A percentile compares a stretch with the other conserved stretches of the same genome.
These are phyloP conservation scores for Columba janthina DNA, from an alignment of 2,113 vertebrate genomes.

Conservation along the genomic window DNA sequence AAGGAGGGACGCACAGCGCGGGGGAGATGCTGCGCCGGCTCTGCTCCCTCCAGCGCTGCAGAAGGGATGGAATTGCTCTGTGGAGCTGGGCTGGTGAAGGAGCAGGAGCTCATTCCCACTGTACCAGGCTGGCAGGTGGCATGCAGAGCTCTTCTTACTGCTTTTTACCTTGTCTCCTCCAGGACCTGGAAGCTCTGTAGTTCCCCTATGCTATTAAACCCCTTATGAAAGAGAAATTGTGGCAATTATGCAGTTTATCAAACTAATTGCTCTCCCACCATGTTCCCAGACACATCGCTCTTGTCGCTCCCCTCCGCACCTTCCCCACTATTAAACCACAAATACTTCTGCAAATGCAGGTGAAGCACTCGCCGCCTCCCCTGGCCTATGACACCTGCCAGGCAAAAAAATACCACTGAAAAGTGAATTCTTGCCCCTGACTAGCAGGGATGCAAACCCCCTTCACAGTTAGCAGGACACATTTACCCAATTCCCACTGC, in stretches of 20 bases:
- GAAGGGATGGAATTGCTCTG: accelerated
- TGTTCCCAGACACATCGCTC: neutral
- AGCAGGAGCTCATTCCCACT: neutral
- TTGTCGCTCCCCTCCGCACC: neutral
- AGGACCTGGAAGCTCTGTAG: neutral
- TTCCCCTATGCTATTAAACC: neutral
- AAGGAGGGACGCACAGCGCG: accelerated
- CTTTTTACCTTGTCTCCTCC: neutral
- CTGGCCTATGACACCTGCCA: neutral
- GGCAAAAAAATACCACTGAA: neutral
- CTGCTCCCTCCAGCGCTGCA: neutral
- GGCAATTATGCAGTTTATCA: neutral
- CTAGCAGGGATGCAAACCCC: neutral
- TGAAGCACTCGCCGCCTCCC: accelerated
- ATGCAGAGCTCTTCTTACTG: neutral
- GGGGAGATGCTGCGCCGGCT: neutral
- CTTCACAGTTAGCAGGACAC: neutral
- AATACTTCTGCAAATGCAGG: neutral
- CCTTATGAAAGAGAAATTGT: neutral
- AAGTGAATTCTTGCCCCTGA: neutral
- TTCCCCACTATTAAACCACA: neutral
- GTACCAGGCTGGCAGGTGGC: neutral
- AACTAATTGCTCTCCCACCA: neutral
- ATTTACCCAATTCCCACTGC: neutral
- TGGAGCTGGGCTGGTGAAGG: neutral